phyloP scores from a whole-genome alignment of 2,888 invertebrate species.

The Autographa gamma region DNA sequence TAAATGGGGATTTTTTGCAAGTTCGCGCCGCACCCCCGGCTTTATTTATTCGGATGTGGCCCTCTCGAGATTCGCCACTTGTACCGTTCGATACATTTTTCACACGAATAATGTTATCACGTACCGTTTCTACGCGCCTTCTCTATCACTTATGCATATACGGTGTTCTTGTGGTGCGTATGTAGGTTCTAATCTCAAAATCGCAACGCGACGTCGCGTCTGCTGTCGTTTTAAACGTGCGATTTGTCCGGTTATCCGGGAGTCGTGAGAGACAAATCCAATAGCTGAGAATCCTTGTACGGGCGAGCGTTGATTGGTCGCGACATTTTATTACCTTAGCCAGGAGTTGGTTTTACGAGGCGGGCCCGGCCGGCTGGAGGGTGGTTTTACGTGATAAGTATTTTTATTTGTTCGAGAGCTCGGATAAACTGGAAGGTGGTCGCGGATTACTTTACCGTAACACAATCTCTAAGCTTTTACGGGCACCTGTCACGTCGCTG shows the following conservation, averaged over 20 bases:
- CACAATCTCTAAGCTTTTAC: constrained; percentile 74
- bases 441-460: constrained; percentile 72
- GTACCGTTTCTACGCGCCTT: constrained; percentile 66
- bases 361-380: constrained; percentile 54
- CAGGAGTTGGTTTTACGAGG: constrained; percentile 62
- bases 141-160: constrained; percentile 65
- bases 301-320: constrained; percentile 68
- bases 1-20: constrained; percentile 77
- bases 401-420: constrained; percentile 78
- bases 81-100: constrained; percentile 82
- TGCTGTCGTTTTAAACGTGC: constrained; percentile 45
- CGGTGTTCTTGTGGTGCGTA: constrained; percentile 46
- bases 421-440: constrained; percentile 68
- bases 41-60: constrained; percentile 79
- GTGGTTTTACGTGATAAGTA: constrained; percentile 79
- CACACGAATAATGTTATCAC: constrained; percentile 83
- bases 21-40: constrained; percentile 70
- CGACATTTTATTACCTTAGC: constrained; percentile 71
- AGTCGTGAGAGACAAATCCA: constrained; percentile 65
- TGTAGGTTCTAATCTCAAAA: constrained; percentile 57
- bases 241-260: constrained; percentile 58
- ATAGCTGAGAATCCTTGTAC: constrained; percentile 61
- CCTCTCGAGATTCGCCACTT: constrained; percentile 79
- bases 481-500: constrained; percentile 67
- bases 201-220: constrained; percentile 32